These are phyloP conservation scores for Drosophila mercatorum DNA, from an alignment of 2,888 invertebrate genomes.

Conservation along the genomic window DNA sequence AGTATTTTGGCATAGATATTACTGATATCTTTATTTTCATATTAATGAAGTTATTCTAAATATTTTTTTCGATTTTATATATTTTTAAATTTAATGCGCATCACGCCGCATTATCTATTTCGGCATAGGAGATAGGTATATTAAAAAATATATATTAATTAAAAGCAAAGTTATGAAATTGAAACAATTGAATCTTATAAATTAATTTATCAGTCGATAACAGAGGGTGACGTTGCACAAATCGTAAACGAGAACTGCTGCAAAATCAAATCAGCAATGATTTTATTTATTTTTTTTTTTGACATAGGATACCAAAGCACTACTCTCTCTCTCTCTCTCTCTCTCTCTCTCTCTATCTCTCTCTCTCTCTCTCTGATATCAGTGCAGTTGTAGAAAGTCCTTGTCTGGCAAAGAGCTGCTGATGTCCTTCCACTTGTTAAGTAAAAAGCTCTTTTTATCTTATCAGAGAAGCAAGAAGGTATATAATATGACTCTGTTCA, in stretches of 20 bases:
- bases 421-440: not conserved
- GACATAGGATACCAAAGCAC: too few species aligned
- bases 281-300: too few species aligned
- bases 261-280: not conserved
- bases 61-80: not conserved
- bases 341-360: too few species aligned
- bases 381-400: too few species aligned
- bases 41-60: not conserved
- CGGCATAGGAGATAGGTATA: not conserved
- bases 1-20: not conserved
- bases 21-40: not conserved
- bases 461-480: not conserved
- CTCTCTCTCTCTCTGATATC: too few species aligned
- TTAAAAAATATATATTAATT: constrained; percentile 25
- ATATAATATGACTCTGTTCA: not conserved
- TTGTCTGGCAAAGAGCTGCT: not conserved
- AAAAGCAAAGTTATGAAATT: constrained; percentile 36
- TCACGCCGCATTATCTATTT: constrained; percentile 8
- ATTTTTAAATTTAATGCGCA: constrained; percentile 12
- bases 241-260: not conserved
- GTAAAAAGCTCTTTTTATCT: not conserved
- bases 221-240: not conserved
- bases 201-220: not conserved
- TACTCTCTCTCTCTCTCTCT: too few species aligned
- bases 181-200: not conserved